Conservation (phyloP, 2,888 invertebrate genomes). For the Eupithecia dodoneata region DNA sequence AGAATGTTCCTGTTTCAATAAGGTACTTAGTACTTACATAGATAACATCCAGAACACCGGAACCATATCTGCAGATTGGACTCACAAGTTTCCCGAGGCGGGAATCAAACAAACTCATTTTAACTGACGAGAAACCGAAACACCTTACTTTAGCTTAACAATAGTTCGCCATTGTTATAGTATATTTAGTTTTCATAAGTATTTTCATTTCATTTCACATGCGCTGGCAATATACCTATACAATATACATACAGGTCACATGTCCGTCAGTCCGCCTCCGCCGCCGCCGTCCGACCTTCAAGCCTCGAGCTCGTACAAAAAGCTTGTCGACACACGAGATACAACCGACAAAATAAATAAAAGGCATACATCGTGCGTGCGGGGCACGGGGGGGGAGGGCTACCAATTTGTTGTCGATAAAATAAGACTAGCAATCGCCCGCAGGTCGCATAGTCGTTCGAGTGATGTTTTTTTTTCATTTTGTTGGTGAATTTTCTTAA, state of each 20-base stretch:
- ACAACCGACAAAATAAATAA: constrained; percentile 50
- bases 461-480: neutral
- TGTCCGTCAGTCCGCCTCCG: neutral
- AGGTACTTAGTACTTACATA: too few species aligned
- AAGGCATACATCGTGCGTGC: constrained; percentile 55
- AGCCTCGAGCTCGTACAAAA: constrained; percentile 61
- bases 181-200: too few species aligned
- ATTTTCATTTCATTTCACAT: too few species aligned
- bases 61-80: too few species aligned
- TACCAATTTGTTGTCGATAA: constrained; percentile 71
- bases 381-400: constrained; percentile 46
- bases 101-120: too few species aligned
- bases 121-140: too few species aligned
- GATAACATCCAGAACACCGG: too few species aligned
- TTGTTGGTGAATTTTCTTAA: neutral
- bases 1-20: too few species aligned
- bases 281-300: constrained; percentile 51
- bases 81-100: too few species aligned
- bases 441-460: constrained; percentile 2
- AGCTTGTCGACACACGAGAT: constrained; percentile 28
- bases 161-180: too few species aligned
- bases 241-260: neutral
- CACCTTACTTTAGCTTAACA: too few species aligned
- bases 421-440: constrained; percentile 52
- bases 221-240: neutral